These are phyloP conservation scores for Macrocentrus cingulum DNA, from an alignment of 1,140 invertebrate species.

Conservation along the genomic window DNA sequence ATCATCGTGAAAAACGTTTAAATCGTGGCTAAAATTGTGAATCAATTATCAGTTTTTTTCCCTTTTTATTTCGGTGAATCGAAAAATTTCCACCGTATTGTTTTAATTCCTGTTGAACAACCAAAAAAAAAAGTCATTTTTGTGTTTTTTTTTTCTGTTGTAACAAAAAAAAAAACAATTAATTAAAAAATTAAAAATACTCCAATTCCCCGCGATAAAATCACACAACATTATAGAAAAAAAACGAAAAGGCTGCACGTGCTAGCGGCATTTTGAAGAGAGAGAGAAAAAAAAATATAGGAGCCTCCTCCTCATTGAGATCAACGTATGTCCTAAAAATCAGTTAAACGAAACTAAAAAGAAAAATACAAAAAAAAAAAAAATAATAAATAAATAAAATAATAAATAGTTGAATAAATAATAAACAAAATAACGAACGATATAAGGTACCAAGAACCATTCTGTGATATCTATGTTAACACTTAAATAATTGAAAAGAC, in stretches of 20 bases:
- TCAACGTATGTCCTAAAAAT: background rate
- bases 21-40: background rate
- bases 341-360: slow-evolving; percentile 1
- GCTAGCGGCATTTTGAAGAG: background rate
- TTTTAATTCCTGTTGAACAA: too few relatives aligned
- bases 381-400: slow-evolving; percentile 35
- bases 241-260: background rate
- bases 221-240: too few relatives aligned
- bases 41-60: background rate
- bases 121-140: too few relatives aligned
- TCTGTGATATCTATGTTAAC: slow-evolving; percentile 61
- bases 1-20: background rate
- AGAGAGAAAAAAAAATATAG: too few relatives aligned
- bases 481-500: slow-evolving; percentile 60
- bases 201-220: too few relatives aligned
- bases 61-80: background rate
- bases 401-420: slow-evolving; percentile 41
- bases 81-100: too few relatives aligned
- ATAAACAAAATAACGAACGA: slow-evolving; percentile 48
- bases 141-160: too few relatives aligned
- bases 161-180: too few relatives aligned
- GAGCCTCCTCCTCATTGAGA: background rate
- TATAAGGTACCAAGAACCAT: slow-evolving; percentile 61
- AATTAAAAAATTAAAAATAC: too few relatives aligned
- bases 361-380: slow-evolving; percentile 8